Base-by-base conservation (phyloP, 2,888 invertebrate genomes). In the Lithophane semibrunnea region DNA sequence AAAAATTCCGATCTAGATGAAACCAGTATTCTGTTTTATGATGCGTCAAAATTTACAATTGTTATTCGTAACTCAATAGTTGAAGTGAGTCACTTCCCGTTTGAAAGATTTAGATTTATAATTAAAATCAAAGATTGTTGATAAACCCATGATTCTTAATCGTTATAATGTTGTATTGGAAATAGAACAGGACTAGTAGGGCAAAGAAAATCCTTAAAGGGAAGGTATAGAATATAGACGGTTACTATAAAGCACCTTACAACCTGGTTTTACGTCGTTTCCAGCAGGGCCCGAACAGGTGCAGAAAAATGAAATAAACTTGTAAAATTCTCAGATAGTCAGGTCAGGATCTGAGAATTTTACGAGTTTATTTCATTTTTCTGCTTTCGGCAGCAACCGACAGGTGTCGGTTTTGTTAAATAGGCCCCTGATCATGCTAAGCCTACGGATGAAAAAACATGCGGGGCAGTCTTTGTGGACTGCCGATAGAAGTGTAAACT, bases 1-100 rank as follows among this genome's bases (percentile, higher is more conserved):
- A 47, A 12, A 29, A 73, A 60, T 66, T 29, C 24, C 18, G 29
- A 73, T 24, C 44, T 60, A 73, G 37, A 42, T 80, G 24, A 47
- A 80, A 65, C 73, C 44, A 60, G 64, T 70, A 52, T 79, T 37
- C 10, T 44, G n/a, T 18, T 37, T 37, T 29, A 29, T 24, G 80
- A 77, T 64, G 56, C n/a, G 42, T 42, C 49, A 37, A 79, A 77
- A 78, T 76, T 3, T 16, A 63, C 24, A 24, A 56, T 49, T 63
- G 16, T 21, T 37, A 42, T 52, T 29, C 18, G 21, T 64, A 56
- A 71, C 64, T 77, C 56, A 64, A 37, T 47, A 63, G n/a, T 37
- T 16, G 9, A 64, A 21, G 13, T 52, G 72, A 79, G 29, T 72
- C 72, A 58, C 29, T n/a, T 56, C 47, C 49, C 2, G n/a, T 56